Base-by-base conservation (phyloP, 1,140 invertebrate genomes). In the Drosophila grimshawi region DNA sequence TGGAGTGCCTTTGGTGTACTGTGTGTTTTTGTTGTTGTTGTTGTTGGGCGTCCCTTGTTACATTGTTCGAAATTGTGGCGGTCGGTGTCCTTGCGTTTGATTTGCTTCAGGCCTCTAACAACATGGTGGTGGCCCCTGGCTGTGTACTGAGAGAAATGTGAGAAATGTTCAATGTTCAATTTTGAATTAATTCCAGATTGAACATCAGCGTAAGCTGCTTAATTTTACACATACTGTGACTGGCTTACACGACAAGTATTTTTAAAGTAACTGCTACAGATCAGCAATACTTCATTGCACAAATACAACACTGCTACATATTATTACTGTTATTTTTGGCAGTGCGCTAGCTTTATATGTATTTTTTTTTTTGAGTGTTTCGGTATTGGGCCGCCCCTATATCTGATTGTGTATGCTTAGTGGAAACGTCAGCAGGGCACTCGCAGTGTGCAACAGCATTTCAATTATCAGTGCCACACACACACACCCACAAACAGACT, bases 321-420 rank as follows among this genome's bases (percentile, higher is more conserved):
- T 19, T 19, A 1, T 19, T 19, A 19, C 19, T 19, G 19, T 19
- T 19, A 19, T 19, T 19, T 19, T 19, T 19, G 19, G 19, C 19
- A 19, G 19, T 19, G 19, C 19, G 0, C 2, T 19, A 19, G 19
- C 19, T 19, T 19, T 19, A 19, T 19, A 19, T 19, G 19, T 19
- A 19, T 19, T 19, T 19, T 43, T 41, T 39, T 41, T n/a, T 43
- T n/a, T 4, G n/a, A 43, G 39, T 49, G 62, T n/a, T 4, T 8
- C 29, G n/a, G 51, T 33, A 60, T 30, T 72, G 49, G 59, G 55
- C 63, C 81, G 81, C 80, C 77, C 81, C 81, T 73, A 76, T 63
- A 57, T 60, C 55, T 76, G 78, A 78, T 78, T 86, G 82, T 60
- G 39, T 33, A 64, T 43, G 79, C 82, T 81, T 86, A 86, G 71